These are phyloP conservation scores for Zoanthus sansibaricus DNA, from an alignment of 92 coral and sea anemone genomes.

Conservation along the genomic window DNA sequence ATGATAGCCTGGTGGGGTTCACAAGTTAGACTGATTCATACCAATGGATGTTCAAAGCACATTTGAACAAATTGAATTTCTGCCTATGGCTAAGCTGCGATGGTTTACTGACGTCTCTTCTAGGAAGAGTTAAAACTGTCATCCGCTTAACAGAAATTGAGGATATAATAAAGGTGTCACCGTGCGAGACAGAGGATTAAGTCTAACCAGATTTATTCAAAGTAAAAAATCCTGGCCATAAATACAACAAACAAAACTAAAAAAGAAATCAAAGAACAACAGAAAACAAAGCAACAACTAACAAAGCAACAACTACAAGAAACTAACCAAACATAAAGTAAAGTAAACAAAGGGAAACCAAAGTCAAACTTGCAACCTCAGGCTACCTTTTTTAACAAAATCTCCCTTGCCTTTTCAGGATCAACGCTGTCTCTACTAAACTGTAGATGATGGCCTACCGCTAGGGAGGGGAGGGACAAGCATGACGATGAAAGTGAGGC, in stretches of 20 bases:
- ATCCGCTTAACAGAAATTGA: too few species aligned
- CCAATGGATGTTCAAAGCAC: too few species aligned
- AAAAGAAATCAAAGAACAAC: neutral
- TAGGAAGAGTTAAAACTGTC: too few species aligned
- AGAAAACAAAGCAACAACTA: neutral
- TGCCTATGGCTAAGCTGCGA: too few species aligned
- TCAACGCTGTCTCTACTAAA: constrained; percentile 65
- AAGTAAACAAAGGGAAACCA: constrained; percentile 38
- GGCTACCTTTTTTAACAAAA: constrained; percentile 76
- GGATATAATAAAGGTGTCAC: neutral
- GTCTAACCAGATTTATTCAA: neutral
- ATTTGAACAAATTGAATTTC: too few species aligned
- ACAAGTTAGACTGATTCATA: too few species aligned
- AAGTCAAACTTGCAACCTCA: constrained; percentile 38
- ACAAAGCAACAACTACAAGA: neutral
- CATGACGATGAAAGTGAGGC: constrained; percentile 80
- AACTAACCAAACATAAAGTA: neutral
- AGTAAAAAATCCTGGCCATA: neutral
- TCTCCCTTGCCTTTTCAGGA: constrained; percentile 76
- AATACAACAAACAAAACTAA: neutral
- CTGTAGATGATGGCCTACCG: constrained; percentile 83
- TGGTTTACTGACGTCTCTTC: too few species aligned
- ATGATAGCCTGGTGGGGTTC: too few species aligned
- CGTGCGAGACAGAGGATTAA: too few species aligned
- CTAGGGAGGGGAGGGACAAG: constrained; percentile 82